These are phyloP conservation scores for Drosophila tsacasi DNA, from an alignment of 1,140 invertebrate genomes.

Conservation along the genomic window DNA sequence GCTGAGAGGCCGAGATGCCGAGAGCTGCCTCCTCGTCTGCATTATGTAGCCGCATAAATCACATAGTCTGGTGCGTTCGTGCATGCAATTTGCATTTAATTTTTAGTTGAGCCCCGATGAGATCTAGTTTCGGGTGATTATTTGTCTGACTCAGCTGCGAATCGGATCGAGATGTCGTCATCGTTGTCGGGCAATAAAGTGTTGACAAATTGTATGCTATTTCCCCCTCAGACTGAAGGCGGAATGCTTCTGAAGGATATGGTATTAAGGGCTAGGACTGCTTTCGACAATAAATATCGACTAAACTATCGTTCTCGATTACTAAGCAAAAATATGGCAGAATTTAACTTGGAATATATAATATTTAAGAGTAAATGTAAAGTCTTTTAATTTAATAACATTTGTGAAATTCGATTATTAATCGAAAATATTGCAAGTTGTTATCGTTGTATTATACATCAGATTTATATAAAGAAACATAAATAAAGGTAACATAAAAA, in stretches of 20 bases:
- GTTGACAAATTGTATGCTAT: conserved; percentile 59
- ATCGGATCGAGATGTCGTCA: conserved; percentile 49
- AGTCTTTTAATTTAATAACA: too few relatives aligned
- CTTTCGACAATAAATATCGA: background rate
- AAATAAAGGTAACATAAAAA: too few relatives aligned
- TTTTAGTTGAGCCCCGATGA: conserved; percentile 49
- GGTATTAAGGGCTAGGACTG: background rate
- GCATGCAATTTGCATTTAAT: conserved; percentile 75
- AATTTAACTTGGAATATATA: too few relatives aligned
- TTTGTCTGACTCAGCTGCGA: conserved; percentile 51
- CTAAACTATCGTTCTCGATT: background rate
- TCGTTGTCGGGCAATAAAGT: conserved; percentile 41
- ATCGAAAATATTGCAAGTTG: too few relatives aligned
- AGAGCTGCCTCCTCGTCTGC: conserved; percentile 33
- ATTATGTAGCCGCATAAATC: conserved; percentile 59
- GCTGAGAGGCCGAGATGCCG: conserved; percentile 10
- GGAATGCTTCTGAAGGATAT: background rate
- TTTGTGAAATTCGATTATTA: too few relatives aligned
- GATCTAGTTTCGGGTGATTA: conserved; percentile 40
- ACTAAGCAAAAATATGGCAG: background rate
- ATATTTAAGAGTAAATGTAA: too few relatives aligned
- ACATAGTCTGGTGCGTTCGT: conserved; percentile 54
- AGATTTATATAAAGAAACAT: too few relatives aligned
- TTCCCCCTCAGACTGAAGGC: background rate
- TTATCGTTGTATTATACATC: too few relatives aligned